Percentiles rank a stretch among this genome's conserved stretches.
Conservation (phyloP, 1,140 invertebrate species). For the Magallana angulata region DNA sequence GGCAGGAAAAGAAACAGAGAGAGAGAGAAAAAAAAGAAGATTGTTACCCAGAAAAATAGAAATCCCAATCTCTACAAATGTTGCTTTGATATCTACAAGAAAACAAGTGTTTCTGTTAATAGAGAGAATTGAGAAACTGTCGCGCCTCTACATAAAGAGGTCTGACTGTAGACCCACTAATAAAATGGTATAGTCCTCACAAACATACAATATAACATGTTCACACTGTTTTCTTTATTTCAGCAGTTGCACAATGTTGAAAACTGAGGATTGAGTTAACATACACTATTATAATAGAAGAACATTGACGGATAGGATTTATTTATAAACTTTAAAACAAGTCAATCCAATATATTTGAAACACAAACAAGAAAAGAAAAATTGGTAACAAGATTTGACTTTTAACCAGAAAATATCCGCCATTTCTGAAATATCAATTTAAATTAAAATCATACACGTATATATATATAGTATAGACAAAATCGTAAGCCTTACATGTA, state of each 20-base stretch:
- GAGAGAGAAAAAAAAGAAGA: background rate
- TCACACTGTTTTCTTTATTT: background rate
- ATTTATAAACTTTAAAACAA: slow-evolving; percentile 20
- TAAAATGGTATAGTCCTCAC: too few relatives aligned
- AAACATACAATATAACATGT: too few relatives aligned
- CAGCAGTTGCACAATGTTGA: slow-evolving; percentile 22
- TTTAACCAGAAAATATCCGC: background rate
- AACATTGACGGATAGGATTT: slow-evolving; percentile 15
- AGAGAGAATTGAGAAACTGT: too few relatives aligned
- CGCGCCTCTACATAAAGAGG: too few relatives aligned
- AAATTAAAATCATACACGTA: slow-evolving; percentile 1
- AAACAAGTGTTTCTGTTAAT: slow-evolving; percentile 22
- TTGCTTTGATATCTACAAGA: slow-evolving; percentile 36
- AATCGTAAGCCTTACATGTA: background rate
- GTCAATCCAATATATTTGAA: slow-evolving; percentile 20
- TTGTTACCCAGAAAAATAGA: slow-evolving; percentile 25
- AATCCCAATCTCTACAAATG: slow-evolving; percentile 23
- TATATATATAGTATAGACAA: background rate
- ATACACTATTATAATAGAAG: too few relatives aligned
- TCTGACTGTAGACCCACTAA: too few relatives aligned
- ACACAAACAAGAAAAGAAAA: slow-evolving; percentile 21
- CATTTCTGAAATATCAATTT: slow-evolving; percentile 28
- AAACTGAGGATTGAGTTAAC: background rate
- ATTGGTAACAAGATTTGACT: background rate
- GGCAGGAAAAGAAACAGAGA: background rate